phyloP scores from a whole-genome alignment of 2,113 vertebrate species.

The Sus scrofa region T2T-Sscrofa CM000826.6:138587001-138587500 shows the following conservation, averaged over 20 bases:
- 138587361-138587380: background rate
- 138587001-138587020: background rate
- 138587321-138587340: background rate
- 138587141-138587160: background rate
- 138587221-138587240: background rate
- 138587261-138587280: background rate
- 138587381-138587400: background rate
- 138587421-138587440: conserved; percentile 25
- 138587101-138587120: background rate
- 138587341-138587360: background rate
- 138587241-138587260: background rate
- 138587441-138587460: conserved; percentile 38
- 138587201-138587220: background rate
- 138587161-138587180: background rate
- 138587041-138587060: background rate
- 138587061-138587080: background rate
- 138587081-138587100: background rate
- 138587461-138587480: conserved; percentile 70
- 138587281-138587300: background rate
- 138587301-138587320: background rate
- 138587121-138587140: background rate
- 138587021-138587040: background rate
- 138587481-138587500: conserved; percentile 66
- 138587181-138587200: background rate
- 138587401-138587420: background rate